Percentiles rank a stretch among this genome's conserved stretches.
Evolutionary conservation across 2,888 invertebrate species (phyloP).

Genomic region (Drosophila conformis): DNA sequence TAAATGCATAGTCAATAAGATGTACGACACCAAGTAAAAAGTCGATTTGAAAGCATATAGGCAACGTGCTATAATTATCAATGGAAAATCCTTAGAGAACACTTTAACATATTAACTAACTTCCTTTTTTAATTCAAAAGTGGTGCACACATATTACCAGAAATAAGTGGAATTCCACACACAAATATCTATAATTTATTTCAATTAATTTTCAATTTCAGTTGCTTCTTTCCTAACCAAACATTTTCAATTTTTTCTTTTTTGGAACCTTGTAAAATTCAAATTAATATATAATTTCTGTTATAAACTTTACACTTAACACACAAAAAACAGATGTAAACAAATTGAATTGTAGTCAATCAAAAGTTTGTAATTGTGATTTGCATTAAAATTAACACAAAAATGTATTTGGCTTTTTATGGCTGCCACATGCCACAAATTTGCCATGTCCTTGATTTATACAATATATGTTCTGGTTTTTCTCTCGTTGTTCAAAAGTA

Average conservation of each 20-base stretch:
- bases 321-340: background rate
- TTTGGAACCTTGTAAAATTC: background rate
- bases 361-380: slow-evolving; percentile 68
- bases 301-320: slow-evolving; percentile 31
- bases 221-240: background rate
- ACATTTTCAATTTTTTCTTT: background rate
- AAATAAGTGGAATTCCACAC: background rate
- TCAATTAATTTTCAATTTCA: background rate
- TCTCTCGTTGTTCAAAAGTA: background rate
- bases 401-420: slow-evolving; percentile 31
- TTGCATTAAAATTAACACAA: slow-evolving; percentile 66
- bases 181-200: background rate
- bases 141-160: background rate
- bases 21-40: too few species aligned
- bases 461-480: slow-evolving; percentile 26
- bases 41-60: too few species aligned
- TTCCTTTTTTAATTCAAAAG: background rate
- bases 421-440: slow-evolving; percentile 13
- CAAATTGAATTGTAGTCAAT: slow-evolving; percentile 44
- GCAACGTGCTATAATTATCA: background rate
- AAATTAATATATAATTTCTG: slow-evolving; percentile 15
- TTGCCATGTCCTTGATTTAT: slow-evolving; percentile 29
- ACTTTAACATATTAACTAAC: background rate
- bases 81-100: background rate
- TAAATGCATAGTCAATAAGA: too few species aligned